A percentile compares a stretch with the other conserved stretches of the same genome.
Evolutionary conservation across 1,140 invertebrate species (phyloP).

Genomic region (Bombus picipes): DNA sequence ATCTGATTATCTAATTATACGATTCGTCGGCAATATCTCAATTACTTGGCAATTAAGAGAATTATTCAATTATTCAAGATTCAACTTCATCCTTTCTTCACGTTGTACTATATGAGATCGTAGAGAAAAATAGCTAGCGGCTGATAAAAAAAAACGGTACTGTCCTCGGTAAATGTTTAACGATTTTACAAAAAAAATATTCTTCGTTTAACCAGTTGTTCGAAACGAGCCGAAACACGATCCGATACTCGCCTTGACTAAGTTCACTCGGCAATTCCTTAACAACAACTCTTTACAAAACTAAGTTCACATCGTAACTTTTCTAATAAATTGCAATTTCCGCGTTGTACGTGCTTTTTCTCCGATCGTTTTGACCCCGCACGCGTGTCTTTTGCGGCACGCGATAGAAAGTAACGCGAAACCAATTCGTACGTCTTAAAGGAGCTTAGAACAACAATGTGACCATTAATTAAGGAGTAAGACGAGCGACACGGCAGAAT

Average conservation of each 20-base stretch:
- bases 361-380: neutral
- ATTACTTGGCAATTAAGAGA: too few species aligned
- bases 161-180: neutral
- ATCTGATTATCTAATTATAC: too few species aligned
- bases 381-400: neutral
- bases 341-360: neutral
- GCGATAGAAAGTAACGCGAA: neutral
- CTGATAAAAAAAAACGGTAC: too few species aligned
- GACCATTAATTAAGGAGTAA: neutral
- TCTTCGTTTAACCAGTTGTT: neutral
- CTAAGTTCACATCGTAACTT: constrained; percentile 19
- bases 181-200: neutral
- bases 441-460: neutral
- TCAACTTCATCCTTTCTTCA: too few species aligned
- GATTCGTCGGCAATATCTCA: too few species aligned
- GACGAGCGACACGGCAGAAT: too few species aligned
- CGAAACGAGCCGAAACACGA: constrained; percentile 14
- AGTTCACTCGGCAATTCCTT: neutral
- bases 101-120: too few species aligned
- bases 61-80: too few species aligned
- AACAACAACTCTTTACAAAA: constrained; percentile 21
- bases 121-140: too few species aligned
- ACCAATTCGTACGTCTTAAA: neutral
- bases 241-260: constrained; percentile 21
- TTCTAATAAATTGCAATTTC: constrained; percentile 40